phyloP scores from a whole-genome alignment of 1,140 invertebrate species.

The Maniola jurtina region DNA sequence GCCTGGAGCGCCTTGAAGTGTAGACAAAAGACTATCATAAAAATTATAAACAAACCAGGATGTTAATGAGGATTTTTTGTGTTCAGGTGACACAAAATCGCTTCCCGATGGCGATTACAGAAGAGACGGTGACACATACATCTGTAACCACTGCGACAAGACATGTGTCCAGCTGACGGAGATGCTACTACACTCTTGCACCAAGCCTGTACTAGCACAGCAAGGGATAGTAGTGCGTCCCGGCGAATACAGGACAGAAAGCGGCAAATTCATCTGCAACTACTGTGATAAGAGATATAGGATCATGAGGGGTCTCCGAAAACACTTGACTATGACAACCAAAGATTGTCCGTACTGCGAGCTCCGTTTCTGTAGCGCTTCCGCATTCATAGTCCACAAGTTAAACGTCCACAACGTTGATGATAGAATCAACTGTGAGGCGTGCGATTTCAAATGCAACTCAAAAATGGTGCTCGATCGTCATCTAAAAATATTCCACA shows the following conservation, averaged over 20 bases:
- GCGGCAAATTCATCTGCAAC: constrained; percentile 53
- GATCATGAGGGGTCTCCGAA: constrained; percentile 41
- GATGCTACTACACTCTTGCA: too few species aligned
- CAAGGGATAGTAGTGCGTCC: constrained; percentile 44
- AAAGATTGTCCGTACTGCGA: constrained; percentile 57
- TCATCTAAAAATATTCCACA: constrained; percentile 62
- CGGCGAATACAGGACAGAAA: constrained; percentile 50
- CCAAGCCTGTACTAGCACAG: too few species aligned
- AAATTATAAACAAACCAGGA: too few species aligned
- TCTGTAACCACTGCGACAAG: constrained; percentile 53
- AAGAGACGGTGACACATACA: constrained; percentile 39
- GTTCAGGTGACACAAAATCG: constrained; percentile 36
- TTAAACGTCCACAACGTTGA: constrained; percentile 54
- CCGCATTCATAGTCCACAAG: constrained; percentile 55
- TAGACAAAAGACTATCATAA: too few species aligned
- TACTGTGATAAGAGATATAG: constrained; percentile 45
- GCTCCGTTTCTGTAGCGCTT: constrained; percentile 52
- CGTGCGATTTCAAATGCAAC: constrained; percentile 59
- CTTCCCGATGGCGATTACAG: constrained; percentile 47
- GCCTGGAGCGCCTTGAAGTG: too few species aligned
- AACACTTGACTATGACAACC: constrained; percentile 51
- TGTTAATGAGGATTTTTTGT: too few species aligned
- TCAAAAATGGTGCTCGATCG: constrained; percentile 48
- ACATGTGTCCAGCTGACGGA: too few species aligned
- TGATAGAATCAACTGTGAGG: constrained; percentile 58